Conservation (phyloP, 2,113 vertebrate species). For the Alces alces region DNA sequence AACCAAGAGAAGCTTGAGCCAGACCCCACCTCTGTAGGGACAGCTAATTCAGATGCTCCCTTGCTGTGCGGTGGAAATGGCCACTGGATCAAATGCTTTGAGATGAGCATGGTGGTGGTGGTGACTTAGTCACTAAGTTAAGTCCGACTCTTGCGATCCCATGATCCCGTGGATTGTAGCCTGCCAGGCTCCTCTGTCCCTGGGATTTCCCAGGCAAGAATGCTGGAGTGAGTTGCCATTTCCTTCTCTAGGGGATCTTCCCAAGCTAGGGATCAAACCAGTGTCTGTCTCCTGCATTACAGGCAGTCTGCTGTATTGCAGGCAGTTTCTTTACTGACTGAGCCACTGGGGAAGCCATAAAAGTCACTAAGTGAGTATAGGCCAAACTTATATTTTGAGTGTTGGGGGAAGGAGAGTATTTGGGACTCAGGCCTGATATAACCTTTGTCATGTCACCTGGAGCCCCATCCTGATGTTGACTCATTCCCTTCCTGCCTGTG, state of each 20-base stretch:
- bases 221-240: background rate
- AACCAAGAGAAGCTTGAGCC: background rate
- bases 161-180: background rate
- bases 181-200: background rate
- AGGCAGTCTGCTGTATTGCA: background rate
- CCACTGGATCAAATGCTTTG: background rate
- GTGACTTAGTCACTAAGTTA: background rate
- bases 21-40: background rate
- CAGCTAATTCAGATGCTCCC: background rate
- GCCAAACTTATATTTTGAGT: background rate
- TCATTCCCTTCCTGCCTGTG: background rate
- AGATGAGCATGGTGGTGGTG: background rate
- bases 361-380: background rate
- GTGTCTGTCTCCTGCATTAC: background rate
- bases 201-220: background rate
- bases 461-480: background rate
- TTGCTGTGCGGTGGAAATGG: background rate
- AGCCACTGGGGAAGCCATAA: background rate
- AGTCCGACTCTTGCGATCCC: background rate
- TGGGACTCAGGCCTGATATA: background rate
- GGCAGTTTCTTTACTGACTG: background rate
- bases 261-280: background rate
- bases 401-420: background rate
- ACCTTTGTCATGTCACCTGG: background rate
- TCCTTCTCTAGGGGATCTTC: background rate